Base-by-base conservation (phyloP, 2,888 invertebrate genomes). In the Hybos culiciformis region DNA sequence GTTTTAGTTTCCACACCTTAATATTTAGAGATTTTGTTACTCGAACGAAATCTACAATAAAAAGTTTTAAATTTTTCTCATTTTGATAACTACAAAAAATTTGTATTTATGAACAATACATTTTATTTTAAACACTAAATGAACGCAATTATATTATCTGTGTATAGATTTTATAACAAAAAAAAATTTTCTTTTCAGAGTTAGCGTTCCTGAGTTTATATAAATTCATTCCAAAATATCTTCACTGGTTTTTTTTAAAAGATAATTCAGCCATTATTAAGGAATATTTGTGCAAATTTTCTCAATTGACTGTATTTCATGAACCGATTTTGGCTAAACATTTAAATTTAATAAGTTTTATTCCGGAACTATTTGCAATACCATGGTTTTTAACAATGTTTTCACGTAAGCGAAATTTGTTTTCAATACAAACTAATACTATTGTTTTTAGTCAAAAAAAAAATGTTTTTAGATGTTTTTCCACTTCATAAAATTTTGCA, bases 331-430 rank as follows among this genome's bases (percentile, higher is more conserved):
- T 98, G 45, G 87, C 91, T 3, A 86, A 86, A 59, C 97, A 97
- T 66, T 70, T 98, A 38, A 78, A 83, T 55, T 80, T 82, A 14
- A 96, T 97, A 52, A 88, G 83, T 58, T 98, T 98, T 62, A 90
- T 86, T 52, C 96, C 98, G 0, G 96, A 98, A 66, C 71, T 97
- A 14, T 98, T 96, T 67, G 93, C 97, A 17, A 97, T 98, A 63
- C 96, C 97, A 0, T 98, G 97, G 97, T 97, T 96, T 63, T 72
- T 97, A 26, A 97, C 96, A 6, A 93, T 97, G 88, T 97, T 93
- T 70, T 93, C 94, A 45, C 94, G 93, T 94, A 69, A 80, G 84
- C 77, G 55, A 4, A 6, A n/a, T n/a, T 29, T 21, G 14, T n/a
- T 15, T 12, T 33, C 17, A 24, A 21, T 41, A 29, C 36, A 41